Conservation (phyloP, 1,140 invertebrate genomes). For the Cherax destructor region DNA sequence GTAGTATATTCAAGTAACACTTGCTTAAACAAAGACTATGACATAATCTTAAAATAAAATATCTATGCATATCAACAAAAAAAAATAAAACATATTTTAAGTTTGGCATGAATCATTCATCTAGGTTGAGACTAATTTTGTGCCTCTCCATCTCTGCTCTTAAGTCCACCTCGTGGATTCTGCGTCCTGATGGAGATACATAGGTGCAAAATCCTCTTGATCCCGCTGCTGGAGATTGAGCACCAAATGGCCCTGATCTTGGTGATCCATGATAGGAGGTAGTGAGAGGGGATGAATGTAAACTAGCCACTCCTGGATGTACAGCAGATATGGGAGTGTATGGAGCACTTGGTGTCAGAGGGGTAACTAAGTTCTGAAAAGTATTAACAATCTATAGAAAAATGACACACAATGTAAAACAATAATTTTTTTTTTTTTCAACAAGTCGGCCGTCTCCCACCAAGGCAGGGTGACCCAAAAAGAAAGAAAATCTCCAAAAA, state of each 20-base stretch:
- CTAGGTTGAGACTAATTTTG: conserved; percentile 34
- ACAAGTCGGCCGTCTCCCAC: too few species aligned
- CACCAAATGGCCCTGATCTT: neutral
- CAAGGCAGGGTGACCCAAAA: too few species aligned
- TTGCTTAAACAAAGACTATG: neutral
- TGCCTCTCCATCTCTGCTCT: conserved; percentile 52
- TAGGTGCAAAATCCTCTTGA: neutral
- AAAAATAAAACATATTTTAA: neutral
- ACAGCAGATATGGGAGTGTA: conserved; percentile 48
- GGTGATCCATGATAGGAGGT: conserved; percentile 37
- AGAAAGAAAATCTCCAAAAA: too few species aligned
- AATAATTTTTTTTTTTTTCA: too few species aligned
- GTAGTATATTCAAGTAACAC: neutral
- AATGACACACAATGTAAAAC: neutral
- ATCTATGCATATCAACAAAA: conserved; percentile 17
- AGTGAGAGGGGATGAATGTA: conserved; percentile 26
- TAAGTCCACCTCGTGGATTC: conserved; percentile 37
- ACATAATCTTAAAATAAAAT: conserved; percentile 11
- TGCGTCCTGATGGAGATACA: conserved; percentile 22
- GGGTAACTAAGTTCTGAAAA: conserved; percentile 47
- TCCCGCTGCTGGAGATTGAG: neutral
- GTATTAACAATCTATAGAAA: neutral
- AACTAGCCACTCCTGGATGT: conserved; percentile 20
- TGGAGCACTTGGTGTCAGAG: conserved; percentile 59
- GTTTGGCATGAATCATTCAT: conserved; percentile 21